These are phyloP conservation scores for Papilio helenus DNA, from an alignment of 1,140 invertebrate genomes.

Conservation along the genomic window DNA sequence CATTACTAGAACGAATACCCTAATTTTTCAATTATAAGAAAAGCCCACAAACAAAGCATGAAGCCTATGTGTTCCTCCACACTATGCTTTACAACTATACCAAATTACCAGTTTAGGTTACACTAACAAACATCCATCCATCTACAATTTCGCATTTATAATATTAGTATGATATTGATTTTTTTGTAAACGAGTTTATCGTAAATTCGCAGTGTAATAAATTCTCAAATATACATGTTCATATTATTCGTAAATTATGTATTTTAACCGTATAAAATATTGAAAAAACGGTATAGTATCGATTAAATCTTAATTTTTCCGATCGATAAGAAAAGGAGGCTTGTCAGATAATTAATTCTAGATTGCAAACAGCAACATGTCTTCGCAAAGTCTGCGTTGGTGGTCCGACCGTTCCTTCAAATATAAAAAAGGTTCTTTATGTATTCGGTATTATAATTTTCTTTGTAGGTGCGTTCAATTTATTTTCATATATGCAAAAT, in stretches of 20 bases:
- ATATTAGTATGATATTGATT: too few relatives aligned
- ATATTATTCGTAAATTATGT: too few relatives aligned
- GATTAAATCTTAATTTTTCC: background rate
- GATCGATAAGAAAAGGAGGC: background rate
- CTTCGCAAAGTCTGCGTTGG: background rate
- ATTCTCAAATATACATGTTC: too few relatives aligned
- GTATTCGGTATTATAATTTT: background rate
- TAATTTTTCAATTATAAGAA: background rate
- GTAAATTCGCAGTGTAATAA: too few relatives aligned
- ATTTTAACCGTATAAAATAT: background rate
- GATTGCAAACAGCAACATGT: conserved; percentile 5
- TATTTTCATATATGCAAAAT: too few relatives aligned
- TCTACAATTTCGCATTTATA: too few relatives aligned
- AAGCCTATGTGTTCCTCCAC: too few relatives aligned
- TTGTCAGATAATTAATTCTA: background rate
- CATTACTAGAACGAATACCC: background rate
- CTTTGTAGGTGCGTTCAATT: background rate
- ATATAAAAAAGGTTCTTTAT: conserved; percentile 3
- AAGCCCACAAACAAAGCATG: background rate
- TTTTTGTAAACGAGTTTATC: too few relatives aligned
- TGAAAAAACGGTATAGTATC: background rate
- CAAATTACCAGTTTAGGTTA: too few relatives aligned
- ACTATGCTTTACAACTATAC: too few relatives aligned
- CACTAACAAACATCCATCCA: too few relatives aligned
- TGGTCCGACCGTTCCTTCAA: background rate